These are phyloP conservation scores for Montipora efflorescens DNA, from an alignment of 64 coral and sea anemone species.

Conservation along the genomic window DNA sequence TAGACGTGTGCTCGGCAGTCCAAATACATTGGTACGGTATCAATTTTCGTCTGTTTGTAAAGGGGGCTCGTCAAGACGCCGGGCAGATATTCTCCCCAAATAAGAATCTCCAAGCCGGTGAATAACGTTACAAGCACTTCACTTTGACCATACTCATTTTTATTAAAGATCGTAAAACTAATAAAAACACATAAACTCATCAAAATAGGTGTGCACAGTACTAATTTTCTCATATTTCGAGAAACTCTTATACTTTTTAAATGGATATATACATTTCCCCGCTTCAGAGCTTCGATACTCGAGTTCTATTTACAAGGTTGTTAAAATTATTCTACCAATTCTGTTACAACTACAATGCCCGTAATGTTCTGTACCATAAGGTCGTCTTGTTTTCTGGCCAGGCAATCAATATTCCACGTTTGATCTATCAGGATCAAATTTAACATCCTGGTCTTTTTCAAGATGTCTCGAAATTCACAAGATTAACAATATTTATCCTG, in stretches of 20 bases:
- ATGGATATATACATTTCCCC: slow-evolving; percentile 44
- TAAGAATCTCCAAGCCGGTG: background rate
- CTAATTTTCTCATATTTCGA: background rate
- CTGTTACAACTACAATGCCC: background rate
- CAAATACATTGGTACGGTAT: too few relatives aligned
- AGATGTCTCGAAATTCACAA: too few relatives aligned
- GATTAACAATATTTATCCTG: too few relatives aligned
- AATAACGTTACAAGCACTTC: background rate
- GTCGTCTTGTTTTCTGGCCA: too few relatives aligned
- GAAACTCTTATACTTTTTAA: background rate
- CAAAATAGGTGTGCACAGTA: slow-evolving; percentile 9
- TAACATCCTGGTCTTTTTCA: too few relatives aligned
- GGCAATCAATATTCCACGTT: background rate
- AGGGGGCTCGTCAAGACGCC: too few relatives aligned
- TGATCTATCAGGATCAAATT: too few relatives aligned
- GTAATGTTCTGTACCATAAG: background rate
- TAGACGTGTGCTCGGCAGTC: too few relatives aligned
- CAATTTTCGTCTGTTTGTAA: too few relatives aligned
- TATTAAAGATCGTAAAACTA: slow-evolving; percentile 39
- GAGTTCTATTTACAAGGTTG: slow-evolving; percentile 41
- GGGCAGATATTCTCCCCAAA: too few relatives aligned
- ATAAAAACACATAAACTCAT: slow-evolving; percentile 10
- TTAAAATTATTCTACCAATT: slow-evolving; percentile 34
- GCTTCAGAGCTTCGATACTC: background rate
- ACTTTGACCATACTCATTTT: background rate